Evolutionary conservation across 2,797 vertebrate genomes (phyloP).

Genomic region (Enteromius paludinosus): DNA sequence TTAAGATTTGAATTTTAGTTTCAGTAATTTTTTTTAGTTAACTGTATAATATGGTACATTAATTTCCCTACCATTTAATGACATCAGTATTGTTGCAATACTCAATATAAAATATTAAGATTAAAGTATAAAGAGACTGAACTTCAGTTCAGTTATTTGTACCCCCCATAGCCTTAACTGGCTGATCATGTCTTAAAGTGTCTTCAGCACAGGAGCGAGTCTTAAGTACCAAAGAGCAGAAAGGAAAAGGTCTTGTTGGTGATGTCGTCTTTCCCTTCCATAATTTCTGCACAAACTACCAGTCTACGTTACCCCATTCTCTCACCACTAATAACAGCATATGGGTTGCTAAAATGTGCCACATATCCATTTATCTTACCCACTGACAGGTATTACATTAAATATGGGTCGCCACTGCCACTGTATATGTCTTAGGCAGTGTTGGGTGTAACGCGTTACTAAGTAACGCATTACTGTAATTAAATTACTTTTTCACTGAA

Average conservation of each 20-base stretch:
- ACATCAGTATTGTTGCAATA: neutral
- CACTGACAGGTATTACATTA: slow-evolving; percentile 47
- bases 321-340: slow-evolving; percentile 69
- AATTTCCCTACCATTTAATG: neutral
- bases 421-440: neutral
- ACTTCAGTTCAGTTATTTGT: neutral
- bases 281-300: slow-evolving; percentile 55
- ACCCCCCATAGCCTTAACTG: neutral
- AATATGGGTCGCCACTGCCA: slow-evolving; percentile 19
- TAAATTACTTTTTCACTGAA: no score
- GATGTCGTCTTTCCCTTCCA: slow-evolving; percentile 30
- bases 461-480: no score
- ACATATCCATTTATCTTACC: slow-evolving; percentile 58
- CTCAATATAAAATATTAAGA: neutral
- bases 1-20: neutral
- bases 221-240: neutral
- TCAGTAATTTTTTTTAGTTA: neutral
- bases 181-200: neutral
- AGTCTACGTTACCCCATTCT: slow-evolving; percentile 64
- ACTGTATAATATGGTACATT: neutral
- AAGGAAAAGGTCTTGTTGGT: slow-evolving; percentile 24
- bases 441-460: no score
- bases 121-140: neutral
- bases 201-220: neutral
- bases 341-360: slow-evolving; percentile 53